Base-by-base conservation (phyloP, 2,888 invertebrate genomes). In the Sarcophaga rosellei region DNA sequence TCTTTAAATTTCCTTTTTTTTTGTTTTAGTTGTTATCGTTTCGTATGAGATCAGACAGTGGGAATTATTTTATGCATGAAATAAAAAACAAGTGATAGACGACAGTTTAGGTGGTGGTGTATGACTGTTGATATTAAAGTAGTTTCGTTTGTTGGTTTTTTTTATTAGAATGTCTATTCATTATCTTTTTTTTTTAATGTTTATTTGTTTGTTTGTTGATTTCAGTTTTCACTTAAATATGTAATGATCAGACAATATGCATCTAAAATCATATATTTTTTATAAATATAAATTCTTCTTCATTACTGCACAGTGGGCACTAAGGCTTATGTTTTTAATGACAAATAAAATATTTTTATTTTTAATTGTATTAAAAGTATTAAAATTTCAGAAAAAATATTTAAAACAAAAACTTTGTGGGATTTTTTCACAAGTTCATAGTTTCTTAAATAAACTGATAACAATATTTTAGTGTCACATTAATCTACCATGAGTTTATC, bases 11-110 rank as follows among this genome's bases (percentile, higher is more conserved):
- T 35, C 0, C 11, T 25, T 44, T 23, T 17, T 23, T 70, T 47
- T 21, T 25, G 8, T 57, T n/a, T 44, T 61, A 20, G 47, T 73
- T 61, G 62, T 45, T 53, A 47, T 70, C 17, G 35, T 78, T 78
- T 70, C 75, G n/a, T 66, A 77, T 81, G 86, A 80, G 76, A 83
- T 83, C 82, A 82, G 74, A 83, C 84, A 86, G 81, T 84, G 86
- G 69, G 84, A 81, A 78, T 81, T 86, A 44, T 82, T 70, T 57
- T 61, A 57, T 47, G 25, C 59, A 75, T 25, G 73, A 83, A 76
- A 82, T 53, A 53, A 53, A 53, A 15, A 53, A 17, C 23, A 76
- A 62, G 15, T 53, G 53, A 53, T 78, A 57, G 25, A 10, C n/a
- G 61, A 53, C 83, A 74, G 47, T n/a, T 65, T 59, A 75, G 72